Base-by-base conservation (phyloP, 23 tunicate species). In the Ciona savignyi region DNA sequence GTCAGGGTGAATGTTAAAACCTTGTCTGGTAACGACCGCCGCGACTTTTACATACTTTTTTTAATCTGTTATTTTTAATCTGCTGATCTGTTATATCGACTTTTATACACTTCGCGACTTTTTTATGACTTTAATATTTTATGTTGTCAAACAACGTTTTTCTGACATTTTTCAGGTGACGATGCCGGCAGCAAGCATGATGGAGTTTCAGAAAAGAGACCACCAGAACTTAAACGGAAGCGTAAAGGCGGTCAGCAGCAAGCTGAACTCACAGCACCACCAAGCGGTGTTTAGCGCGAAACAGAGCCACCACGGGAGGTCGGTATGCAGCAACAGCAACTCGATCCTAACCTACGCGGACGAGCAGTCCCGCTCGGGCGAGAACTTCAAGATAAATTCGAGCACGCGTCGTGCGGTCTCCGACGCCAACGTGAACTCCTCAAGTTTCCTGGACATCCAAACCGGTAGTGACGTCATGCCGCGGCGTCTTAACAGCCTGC, bases 151-250 rank as follows among this genome's bases (percentile, higher is more conserved):
- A n/a, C n/a, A n/a, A n/a, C n/a, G n/a, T n/a, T n/a, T n/a, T n/a
- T n/a, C n/a, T n/a, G n/a, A n/a, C n/a, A n/a, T 25, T 66, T 25
- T 27, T 1, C 74, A 87, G 95, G 80, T 76, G 2, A 29, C 78
- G 1, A 87, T 87, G 95, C 86, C 95, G 1, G 62, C 29, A 1
- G 49, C 29, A 27, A 70, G 86, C 35, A 87, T 87, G 95, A n/a
- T 31, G 1, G 89, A 84, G 23, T 69, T 31, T n/a, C 35, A 69
- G 33, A 69, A 69, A 19, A 69, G 51, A 49, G 51, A 69, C 51
- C 32, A 31, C 23, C 48, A 26, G 33, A n/a, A 30, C 32, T 24
- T 6, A 9, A 29, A 69, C 2, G 33, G 25, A 20, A 25, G 68
- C 28, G 48, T 22, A 15, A 23, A 24, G 33, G 29, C 32, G 11